These are phyloP conservation scores for Procambarus virginalis DNA, from an alignment of 1,140 invertebrate species.

Conservation along the genomic window DNA sequence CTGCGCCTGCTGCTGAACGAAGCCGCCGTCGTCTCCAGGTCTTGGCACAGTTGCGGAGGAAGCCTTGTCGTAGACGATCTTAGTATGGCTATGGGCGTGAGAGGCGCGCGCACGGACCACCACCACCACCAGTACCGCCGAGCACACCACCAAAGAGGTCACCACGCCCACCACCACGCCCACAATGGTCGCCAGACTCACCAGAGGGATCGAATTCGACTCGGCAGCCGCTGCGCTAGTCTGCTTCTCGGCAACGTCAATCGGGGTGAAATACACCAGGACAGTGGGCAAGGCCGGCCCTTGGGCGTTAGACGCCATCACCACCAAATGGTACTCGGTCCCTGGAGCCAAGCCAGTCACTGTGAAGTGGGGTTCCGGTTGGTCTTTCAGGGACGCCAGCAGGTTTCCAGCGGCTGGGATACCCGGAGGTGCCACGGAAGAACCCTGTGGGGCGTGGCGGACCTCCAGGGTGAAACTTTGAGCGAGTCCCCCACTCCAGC, in stretches of 20 bases:
- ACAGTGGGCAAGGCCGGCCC: constrained; percentile 73
- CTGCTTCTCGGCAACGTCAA: constrained; percentile 85
- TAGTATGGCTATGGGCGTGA: background rate
- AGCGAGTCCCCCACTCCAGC: constrained; percentile 85
- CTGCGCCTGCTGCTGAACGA: background rate
- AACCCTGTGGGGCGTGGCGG: constrained; percentile 74
- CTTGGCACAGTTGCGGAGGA: background rate
- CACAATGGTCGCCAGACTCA: constrained; percentile 80
- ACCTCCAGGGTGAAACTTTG: constrained; percentile 90
- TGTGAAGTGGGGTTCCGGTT: constrained; percentile 78
- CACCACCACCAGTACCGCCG: constrained; percentile 13
- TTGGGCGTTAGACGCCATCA: constrained; percentile 83
- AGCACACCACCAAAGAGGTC: constrained; percentile 76
- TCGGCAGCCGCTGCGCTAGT: constrained; percentile 70
- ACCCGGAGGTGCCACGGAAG: background rate
- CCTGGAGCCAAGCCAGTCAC: constrained; percentile 81
- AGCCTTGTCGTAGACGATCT: background rate
- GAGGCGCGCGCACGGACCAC: background rate
- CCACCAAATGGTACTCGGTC: constrained; percentile 80
- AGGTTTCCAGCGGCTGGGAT: background rate
- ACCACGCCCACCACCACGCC: constrained; percentile 83
- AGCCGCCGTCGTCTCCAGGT: background rate
- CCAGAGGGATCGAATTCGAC: background rate
- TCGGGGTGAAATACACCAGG: constrained; percentile 45
- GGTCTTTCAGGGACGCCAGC: constrained; percentile 27